Evolutionary conservation across 2,888 invertebrate species (phyloP), one percentile per base, ranked within the genome.

Genomic region (Drosophila multiciliata): DNA sequence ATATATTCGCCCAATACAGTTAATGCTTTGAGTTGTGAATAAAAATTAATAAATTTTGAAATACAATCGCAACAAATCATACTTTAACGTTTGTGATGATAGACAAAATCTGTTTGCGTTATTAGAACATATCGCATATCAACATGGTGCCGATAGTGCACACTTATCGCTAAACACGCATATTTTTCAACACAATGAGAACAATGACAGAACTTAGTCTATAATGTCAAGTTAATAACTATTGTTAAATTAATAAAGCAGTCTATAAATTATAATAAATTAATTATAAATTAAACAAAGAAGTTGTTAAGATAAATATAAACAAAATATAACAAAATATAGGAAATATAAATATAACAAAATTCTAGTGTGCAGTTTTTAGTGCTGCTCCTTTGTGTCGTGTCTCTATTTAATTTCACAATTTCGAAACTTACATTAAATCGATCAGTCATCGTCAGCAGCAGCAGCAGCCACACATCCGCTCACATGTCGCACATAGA

Each of bases 401-500:
- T 59, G 50, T 38, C n/a, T n/a, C 15, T 36, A 12, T 42, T 49
- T 26, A 17, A 45, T 45, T 59, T 59, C 45, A 33, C 29, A 55
- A 40, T 59, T 53, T 42, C 4, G 49, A 3, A 12, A n/a, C n/a
- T 38, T 9, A 8, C 8, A 45, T 8, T 45, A 60, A 72, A 61
- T 23, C 50, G 60, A 66, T 33, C 26, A 20, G 48, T 72, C 64
- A 73, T 67, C 42, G n/a, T 35, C 40, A 26, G 23, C 6, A 23
- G 23, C 6, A 38, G 29, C 45, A 15, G 15, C 23, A 45, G 45
- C 45, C 45, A 1, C 15, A 17, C 23, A 53, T 20, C 6, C 3
- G 23, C 36, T 35, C 3, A 11, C 11, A 92, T 92, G 92, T 89
- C 91, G n/a, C 89, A 90, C 52, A 91, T 93, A 59, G 96, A 96